Percentiles rank a stretch among this genome's conserved stretches.
phyloP scores from a whole-genome alignment of 2,113 vertebrate species.

The Cisticola juncidis region DNA sequence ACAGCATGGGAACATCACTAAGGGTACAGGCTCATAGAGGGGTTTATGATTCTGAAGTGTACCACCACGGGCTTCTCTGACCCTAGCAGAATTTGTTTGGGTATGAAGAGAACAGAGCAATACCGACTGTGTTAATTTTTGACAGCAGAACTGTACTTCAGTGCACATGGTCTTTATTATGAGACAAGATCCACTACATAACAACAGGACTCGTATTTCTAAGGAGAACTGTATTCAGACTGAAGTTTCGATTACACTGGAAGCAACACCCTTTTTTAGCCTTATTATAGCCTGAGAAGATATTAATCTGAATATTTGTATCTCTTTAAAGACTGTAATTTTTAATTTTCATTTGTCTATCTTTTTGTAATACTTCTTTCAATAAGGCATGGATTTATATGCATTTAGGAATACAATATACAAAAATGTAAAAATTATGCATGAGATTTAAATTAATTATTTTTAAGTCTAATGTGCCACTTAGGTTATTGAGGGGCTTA shows the following conservation, averaged over 20 bases:
- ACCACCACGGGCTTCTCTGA: background rate
- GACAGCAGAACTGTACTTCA: background rate
- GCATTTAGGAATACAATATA: constrained; percentile 22
- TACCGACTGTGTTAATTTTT: background rate
- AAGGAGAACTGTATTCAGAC: background rate
- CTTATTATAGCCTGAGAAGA: background rate
- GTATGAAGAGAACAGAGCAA: background rate
- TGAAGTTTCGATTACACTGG: background rate
- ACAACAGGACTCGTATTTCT: background rate
- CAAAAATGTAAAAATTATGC: constrained; percentile 8
- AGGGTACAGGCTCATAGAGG: background rate
- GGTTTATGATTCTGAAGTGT: background rate
- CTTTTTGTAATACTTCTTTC: background rate
- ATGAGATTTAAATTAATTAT: constrained; percentile 39
- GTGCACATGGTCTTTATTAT: background rate
- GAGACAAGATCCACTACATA: background rate
- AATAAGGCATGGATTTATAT: background rate
- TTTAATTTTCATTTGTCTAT: background rate
- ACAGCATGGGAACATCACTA: background rate
- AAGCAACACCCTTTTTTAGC: background rate
- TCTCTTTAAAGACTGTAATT: background rate
- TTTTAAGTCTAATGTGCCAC: constrained; percentile 42
- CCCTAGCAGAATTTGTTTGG: background rate
- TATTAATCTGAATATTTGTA: background rate
- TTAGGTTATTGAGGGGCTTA: constrained; percentile 24